Evolutionary conservation across 2,797 vertebrate species (phyloP).

Genomic region (Crossoptilon crossoptilon): DNA sequence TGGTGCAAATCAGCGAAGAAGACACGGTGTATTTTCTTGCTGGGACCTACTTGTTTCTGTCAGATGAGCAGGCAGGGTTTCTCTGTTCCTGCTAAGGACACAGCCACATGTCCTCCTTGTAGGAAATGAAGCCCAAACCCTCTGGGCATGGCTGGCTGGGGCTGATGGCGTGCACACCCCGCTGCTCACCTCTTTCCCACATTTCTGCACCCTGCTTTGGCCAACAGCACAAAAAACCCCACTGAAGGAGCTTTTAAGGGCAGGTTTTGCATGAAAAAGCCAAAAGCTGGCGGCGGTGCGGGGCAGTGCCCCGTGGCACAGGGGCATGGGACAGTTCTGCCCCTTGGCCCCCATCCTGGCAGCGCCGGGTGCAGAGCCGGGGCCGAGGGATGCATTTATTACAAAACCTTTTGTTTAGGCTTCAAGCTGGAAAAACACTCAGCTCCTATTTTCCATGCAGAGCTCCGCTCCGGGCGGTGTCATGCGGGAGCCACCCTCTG

Average conservation of each 20-base stretch:
- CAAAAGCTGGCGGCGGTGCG: fast-evolving
- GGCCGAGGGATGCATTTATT: background rate
- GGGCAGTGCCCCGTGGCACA: background rate
- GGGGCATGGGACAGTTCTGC: background rate
- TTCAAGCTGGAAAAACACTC: slow-evolving; percentile 30
- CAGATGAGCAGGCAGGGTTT: background rate
- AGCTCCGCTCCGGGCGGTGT: background rate
- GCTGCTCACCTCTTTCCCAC: background rate
- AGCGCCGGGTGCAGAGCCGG: background rate
- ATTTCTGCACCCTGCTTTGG: background rate
- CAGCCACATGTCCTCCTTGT: background rate
- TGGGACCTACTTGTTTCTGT: background rate
- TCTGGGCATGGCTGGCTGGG: background rate
- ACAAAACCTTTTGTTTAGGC: slow-evolving; percentile 43
- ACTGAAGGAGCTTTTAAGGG: background rate
- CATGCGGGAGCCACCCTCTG: background rate
- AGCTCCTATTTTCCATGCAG: background rate
- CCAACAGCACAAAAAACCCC: background rate
- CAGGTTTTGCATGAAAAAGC: background rate
- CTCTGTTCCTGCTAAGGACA: background rate
- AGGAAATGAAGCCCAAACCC: background rate
- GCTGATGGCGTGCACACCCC: background rate
- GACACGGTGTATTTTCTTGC: background rate
- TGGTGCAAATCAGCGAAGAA: background rate
- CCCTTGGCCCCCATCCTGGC: background rate